These are phyloP conservation scores for Archivesica marissinica DNA, from an alignment of 1,140 invertebrate genomes.

Conservation along the genomic window DNA sequence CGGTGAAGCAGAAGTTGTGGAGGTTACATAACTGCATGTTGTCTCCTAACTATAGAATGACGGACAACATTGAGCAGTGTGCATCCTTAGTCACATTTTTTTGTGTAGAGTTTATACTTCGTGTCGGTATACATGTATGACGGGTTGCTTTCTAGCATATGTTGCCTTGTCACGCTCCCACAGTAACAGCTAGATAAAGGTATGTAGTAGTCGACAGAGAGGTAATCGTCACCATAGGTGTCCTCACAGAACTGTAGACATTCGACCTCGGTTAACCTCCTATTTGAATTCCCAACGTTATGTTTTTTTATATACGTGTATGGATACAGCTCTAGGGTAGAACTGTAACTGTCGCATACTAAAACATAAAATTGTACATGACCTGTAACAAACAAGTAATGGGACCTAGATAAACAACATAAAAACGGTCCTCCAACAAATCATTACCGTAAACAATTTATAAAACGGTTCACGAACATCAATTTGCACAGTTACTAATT, in stretches of 20 bases:
- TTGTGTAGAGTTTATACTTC: background rate
- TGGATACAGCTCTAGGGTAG: background rate
- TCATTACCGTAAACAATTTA: too few species aligned
- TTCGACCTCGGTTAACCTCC: background rate
- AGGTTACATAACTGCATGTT: too few species aligned
- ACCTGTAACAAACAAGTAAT: too few species aligned
- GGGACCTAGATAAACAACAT: too few species aligned
- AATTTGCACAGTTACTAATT: too few species aligned
- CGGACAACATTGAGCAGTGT: too few species aligned
- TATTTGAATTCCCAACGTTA: background rate
- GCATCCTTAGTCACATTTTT: background rate
- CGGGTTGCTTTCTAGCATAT: background rate
- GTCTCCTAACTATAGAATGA: too few species aligned
- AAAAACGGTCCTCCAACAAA: too few species aligned
- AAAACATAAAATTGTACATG: too few species aligned
- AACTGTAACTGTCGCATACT: background rate
- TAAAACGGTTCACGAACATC: too few species aligned
- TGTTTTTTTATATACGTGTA: background rate
- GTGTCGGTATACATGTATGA: too few species aligned
- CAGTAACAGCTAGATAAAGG: background rate
- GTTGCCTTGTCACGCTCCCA: background rate
- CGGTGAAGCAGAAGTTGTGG: too few species aligned
- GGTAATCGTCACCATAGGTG: background rate
- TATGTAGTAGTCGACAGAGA: background rate
- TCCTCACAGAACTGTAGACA: background rate